Conservation (phyloP, 2,888 invertebrate species). For the Drosophila nr. medialis region DNA sequence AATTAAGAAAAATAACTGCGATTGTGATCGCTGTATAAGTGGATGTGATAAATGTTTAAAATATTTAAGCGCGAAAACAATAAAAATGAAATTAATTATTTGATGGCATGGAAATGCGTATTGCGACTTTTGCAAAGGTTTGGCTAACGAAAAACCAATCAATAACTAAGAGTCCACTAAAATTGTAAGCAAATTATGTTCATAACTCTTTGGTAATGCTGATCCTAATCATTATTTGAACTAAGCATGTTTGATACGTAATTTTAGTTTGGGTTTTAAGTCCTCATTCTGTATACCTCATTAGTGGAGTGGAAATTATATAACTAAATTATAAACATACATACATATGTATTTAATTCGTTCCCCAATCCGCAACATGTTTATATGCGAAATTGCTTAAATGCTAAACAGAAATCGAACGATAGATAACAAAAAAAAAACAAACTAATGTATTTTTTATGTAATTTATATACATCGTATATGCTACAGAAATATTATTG, state of each 20-base stretch:
- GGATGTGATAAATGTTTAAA: constrained; percentile 84
- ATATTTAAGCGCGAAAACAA: constrained; percentile 74
- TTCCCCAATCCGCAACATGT: constrained; percentile 32
- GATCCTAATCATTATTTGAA: constrained; percentile 61
- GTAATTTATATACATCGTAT: constrained; percentile 66
- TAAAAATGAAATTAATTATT: constrained; percentile 53
- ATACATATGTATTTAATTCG: constrained; percentile 36
- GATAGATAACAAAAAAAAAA: constrained; percentile 22
- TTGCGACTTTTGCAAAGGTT: constrained; percentile 71
- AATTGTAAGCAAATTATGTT: constrained; percentile 62
- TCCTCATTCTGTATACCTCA: constrained; percentile 73
- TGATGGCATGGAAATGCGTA: constrained; percentile 58
- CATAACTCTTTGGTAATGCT: constrained; percentile 57
- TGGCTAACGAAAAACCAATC: constrained; percentile 56
- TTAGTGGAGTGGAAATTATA: constrained; percentile 66
- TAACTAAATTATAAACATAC: constrained; percentile 49
- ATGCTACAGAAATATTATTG: constrained; percentile 43
- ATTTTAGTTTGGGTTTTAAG: constrained; percentile 63
- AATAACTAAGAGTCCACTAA: constrained; percentile 68
- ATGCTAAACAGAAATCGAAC: constrained; percentile 41
- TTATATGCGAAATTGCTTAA: constrained; percentile 49
- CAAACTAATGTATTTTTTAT: constrained; percentile 74
- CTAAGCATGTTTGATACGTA: constrained; percentile 48
- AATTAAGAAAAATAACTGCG: constrained; percentile 70
- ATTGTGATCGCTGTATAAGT: constrained; percentile 82